phyloP scores from a whole-genome alignment of 92 coral and sea anemone genomes.

The Epizoanthus rinbou region DNA sequence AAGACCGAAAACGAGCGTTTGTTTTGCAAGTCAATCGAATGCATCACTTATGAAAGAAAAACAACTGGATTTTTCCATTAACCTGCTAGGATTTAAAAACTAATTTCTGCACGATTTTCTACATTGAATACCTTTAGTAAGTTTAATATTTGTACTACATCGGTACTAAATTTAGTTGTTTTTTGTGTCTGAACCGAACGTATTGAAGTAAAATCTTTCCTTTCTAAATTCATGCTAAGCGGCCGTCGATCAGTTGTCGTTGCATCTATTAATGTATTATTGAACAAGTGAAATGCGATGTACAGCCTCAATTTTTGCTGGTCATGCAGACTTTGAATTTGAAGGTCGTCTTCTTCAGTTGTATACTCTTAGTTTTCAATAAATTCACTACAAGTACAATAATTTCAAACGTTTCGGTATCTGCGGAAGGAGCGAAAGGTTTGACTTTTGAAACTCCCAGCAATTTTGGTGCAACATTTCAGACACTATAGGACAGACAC shows the following conservation, averaged over 20 bases:
- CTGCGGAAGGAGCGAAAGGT: too few relatives aligned
- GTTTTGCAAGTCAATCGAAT: conserved; percentile 10
- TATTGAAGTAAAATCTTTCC: conserved; percentile 10
- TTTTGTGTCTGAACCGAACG: conserved; percentile 2
- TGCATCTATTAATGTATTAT: conserved; percentile 47
- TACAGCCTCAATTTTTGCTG: conserved; percentile 36
- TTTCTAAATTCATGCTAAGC: conserved; percentile 39
- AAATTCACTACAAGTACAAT: not conserved
- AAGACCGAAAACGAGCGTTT: conserved; percentile 27
- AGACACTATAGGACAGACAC: not conserved
- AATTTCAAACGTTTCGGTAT: not conserved
- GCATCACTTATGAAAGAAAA: conserved; percentile 30
- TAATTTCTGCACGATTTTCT: not conserved
- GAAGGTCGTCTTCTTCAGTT: not conserved
- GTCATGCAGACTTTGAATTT: conserved; percentile 14
- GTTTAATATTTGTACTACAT: not conserved
- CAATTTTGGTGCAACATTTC: not conserved
- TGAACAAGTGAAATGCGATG: conserved; percentile 44
- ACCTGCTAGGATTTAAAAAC: not conserved
- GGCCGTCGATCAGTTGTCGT: conserved; percentile 39
- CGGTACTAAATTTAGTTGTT: conserved; percentile 19
- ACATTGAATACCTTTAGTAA: not conserved
- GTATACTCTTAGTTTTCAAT: not conserved
- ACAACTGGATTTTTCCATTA: conserved; percentile 33
- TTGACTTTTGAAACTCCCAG: too few relatives aligned